Evolutionary conservation across 2,797 vertebrate species (phyloP), one percentile per base, ranked within the genome.

Genomic region (Pipistrellus pygmaeus): DNA sequence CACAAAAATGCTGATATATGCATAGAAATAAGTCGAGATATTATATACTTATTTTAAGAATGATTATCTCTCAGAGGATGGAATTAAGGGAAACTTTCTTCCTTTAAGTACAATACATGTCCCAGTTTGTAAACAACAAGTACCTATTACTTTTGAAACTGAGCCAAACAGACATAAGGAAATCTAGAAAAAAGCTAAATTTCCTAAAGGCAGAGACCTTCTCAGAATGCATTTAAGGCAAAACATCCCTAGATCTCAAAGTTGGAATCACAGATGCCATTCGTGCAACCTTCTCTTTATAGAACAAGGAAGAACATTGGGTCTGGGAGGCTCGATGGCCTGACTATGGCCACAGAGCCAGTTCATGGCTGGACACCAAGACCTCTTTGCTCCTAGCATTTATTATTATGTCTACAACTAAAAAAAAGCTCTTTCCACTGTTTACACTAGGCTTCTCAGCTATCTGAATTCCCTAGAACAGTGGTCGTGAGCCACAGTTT

Each of bases 41-140:
- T 82, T 95, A 80, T 38, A 77, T 55, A 73, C 64, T 84, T 94
- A 83, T 75, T 86, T 94, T 94, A 88, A 85, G 53, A 92, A 51
- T 38, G 71, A 88, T 57, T 93, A 2, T 85, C n/a, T 86, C 32
- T 80, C 93, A 92, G 55, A 71, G n/a, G 46, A 15, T 60, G 8
- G 66, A 14, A 75, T 0, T 95, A 23, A 92, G 82, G 64, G 14
- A 91, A 27, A 87, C 27, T 84, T 92, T 83, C 91, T 71, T 86
- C 35, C 62, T 86, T 92, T 94, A 53, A 53, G 27, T 9, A 71
- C 5, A 77, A 60, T 44, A 85, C 17, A 84, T 46, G 44, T 80
- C 85, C 73, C 83, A 94, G 55, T 11, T 77, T 66, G 14, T 81
- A 73, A 92, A 73, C 6, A 95, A 71, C 7, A 89, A 94, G 27